Conservation (phyloP, 2,113 vertebrate genomes). For the Callaeas wilsoni region DNA sequence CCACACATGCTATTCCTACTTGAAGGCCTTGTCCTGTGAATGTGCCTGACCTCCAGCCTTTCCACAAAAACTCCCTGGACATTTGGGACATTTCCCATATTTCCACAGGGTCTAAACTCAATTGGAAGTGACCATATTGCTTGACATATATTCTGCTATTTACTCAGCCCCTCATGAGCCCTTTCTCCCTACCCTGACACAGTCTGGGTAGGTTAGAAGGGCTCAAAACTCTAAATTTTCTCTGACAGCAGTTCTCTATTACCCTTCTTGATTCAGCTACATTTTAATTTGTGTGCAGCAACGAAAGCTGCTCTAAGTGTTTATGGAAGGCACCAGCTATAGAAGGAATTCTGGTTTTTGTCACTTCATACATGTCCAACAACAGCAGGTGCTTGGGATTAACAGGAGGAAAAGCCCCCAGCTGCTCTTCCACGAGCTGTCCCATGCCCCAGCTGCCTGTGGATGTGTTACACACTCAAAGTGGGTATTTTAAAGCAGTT, state of each 20-base stretch:
- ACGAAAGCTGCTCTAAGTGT: background rate
- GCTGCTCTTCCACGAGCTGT: background rate
- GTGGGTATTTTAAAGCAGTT: background rate
- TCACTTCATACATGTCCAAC: background rate
- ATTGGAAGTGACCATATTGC: background rate
- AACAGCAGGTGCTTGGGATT: background rate
- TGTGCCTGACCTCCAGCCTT: background rate
- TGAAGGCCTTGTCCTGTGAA: background rate
- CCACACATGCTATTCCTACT: background rate
- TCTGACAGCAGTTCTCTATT: background rate
- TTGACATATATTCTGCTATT: background rate
- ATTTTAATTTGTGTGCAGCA: background rate
- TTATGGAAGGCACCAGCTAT: background rate
- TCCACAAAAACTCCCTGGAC: background rate
- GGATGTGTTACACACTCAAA: accelerated
- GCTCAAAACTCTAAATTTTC: background rate
- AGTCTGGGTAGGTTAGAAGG: background rate
- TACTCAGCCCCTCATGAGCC: background rate
- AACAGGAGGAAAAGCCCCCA: background rate
- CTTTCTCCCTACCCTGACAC: background rate
- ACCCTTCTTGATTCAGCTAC: background rate
- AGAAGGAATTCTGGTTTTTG: background rate
- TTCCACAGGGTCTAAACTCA: background rate
- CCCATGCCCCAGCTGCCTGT: background rate
- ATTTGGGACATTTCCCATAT: too few species aligned